These are phyloP conservation scores for Discoglossus pictus DNA, from an alignment of 2,797 vertebrate species.

Conservation along the genomic window DNA sequence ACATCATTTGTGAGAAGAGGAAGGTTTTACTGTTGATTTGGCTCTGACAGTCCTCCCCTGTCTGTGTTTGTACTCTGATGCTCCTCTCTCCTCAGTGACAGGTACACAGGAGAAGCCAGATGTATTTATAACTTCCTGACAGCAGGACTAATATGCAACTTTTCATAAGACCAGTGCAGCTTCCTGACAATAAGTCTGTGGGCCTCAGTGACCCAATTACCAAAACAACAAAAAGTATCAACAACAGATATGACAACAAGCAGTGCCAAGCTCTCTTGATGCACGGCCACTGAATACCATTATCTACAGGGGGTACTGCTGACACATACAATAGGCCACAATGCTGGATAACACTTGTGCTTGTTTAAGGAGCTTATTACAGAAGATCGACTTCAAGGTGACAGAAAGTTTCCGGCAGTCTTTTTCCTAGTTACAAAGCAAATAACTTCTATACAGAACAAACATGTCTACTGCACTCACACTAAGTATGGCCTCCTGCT, in stretches of 20 bases:
- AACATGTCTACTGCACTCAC: conserved; percentile 7
- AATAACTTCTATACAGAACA: conserved; percentile 19
- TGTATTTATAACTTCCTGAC: conserved; percentile 32
- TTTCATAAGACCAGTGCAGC: conserved; percentile 12
- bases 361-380: conserved; percentile 72
- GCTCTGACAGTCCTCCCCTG: no score
- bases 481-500: conserved; percentile 3
- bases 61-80: no score
- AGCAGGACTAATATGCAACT: conserved; percentile 28
- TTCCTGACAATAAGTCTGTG: conserved; percentile 23
- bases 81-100: neutral
- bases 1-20: no score
- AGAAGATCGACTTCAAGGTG: conserved; percentile 67
- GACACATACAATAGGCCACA: neutral
- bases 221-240: conserved; percentile 21
- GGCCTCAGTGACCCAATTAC: conserved; percentile 37
- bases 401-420: conserved; percentile 66
- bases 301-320: conserved; percentile 24
- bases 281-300: conserved; percentile 22
- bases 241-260: conserved; percentile 4
- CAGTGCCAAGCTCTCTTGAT: neutral
- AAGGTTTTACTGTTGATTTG: no score
- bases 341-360: conserved; percentile 62
- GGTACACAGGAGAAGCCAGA: conserved; percentile 11
- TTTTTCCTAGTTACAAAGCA: conserved; percentile 34